Conservation (phyloP, 2,888 invertebrate genomes). For the Eretmocerus hayati region DNA sequence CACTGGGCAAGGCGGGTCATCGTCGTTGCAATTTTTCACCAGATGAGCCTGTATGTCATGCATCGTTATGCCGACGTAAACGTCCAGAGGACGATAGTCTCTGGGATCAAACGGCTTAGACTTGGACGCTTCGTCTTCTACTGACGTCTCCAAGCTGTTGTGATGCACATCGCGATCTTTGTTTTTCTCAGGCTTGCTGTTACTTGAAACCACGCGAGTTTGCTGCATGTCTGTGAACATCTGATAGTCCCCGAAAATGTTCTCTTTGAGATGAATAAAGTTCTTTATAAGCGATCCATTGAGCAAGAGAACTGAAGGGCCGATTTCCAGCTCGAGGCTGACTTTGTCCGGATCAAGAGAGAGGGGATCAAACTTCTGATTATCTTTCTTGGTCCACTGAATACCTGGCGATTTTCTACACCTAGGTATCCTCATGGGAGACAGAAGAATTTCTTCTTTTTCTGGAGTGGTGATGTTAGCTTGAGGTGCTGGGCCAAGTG, state of each 20-base stretch:
- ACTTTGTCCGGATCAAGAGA: conserved; percentile 82
- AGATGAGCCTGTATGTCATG: conserved; percentile 95
- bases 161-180: conserved; percentile 42
- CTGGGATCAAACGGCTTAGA: conserved; percentile 73
- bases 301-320: conserved; percentile 83
- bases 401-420: conserved; percentile 65
- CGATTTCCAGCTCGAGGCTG: conserved; percentile 87
- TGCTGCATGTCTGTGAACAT: conserved; percentile 87
- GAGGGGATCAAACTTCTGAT: conserved; percentile 79
- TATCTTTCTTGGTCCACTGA: conserved; percentile 60
- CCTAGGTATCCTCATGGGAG: conserved; percentile 85
- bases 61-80: conserved; percentile 85
- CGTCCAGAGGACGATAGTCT: conserved; percentile 81
- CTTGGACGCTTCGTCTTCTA: conserved; percentile 59
- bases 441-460: conserved; percentile 84
- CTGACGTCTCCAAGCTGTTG: conserved; percentile 50
- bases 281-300: conserved; percentile 88
- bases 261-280: conserved; percentile 88
- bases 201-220: conserved; percentile 49
- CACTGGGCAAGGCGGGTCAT: conserved; percentile 86
- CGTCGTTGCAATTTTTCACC: conserved; percentile 83
- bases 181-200: conserved; percentile 35
- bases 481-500: conserved; percentile 79
- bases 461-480: conserved; percentile 91
- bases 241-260: conserved; percentile 96